Conservation (phyloP, 2,888 invertebrate genomes). For the Synanthedon formicaeformis region DNA sequence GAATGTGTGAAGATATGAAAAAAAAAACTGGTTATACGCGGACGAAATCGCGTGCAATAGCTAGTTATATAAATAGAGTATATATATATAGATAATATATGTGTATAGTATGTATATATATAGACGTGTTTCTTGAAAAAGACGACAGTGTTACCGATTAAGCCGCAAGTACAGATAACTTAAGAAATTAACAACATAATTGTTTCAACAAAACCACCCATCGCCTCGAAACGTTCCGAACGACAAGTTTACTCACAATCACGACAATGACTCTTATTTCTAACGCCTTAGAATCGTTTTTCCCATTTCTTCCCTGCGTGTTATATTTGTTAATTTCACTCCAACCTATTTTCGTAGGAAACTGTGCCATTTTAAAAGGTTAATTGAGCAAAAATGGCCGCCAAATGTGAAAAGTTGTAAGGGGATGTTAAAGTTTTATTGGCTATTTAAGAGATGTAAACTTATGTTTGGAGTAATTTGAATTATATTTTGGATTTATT, state of each 20-base stretch:
- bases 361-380: constrained; percentile 26
- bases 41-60: too few species aligned
- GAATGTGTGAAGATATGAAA: too few species aligned
- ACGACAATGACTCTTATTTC: neutral
- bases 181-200: constrained; percentile 8
- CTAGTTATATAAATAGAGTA: too few species aligned
- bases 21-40: too few species aligned
- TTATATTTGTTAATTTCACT: neutral
- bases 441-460: constrained; percentile 18
- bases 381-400: constrained; percentile 35
- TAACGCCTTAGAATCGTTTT: neutral
- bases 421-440: constrained; percentile 18
- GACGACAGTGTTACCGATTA: neutral
- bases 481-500: too few species aligned
- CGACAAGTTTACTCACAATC: neutral
- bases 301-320: too few species aligned
- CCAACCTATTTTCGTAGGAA: constrained; percentile 2
- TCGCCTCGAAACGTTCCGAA: neutral
- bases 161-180: constrained; percentile 1
- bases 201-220: constrained; percentile 1
- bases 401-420: constrained; percentile 31
- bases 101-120: too few species aligned
- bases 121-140: neutral
- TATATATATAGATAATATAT: too few species aligned
- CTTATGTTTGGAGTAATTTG: neutral